Base-by-base conservation (phyloP, 2,113 vertebrate species). In the Phoenicopterus ruber region DNA sequence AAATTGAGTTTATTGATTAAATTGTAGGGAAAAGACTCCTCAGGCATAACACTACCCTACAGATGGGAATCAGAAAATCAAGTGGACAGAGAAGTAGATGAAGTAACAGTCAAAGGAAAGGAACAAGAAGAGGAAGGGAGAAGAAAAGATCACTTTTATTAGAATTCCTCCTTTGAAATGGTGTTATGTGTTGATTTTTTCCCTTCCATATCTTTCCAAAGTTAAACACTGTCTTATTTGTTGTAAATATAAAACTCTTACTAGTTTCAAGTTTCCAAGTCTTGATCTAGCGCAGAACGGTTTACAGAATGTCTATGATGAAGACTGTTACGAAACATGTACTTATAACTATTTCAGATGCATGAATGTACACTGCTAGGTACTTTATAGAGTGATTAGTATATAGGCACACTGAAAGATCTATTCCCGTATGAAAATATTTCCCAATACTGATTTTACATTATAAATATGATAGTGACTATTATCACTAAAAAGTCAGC, bases 271-370 rank as follows among this genome's bases (percentile, higher is more conserved):
- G 20, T 77, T 94, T 91, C 77, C 42, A 79, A 50, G 42, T 55
- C 59, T 79, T 50, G 44, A 80, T 71, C 58, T 78, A 85, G 58
- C 34, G 74, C 38, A 47, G 29, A 83, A 74, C 25, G 91, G 42
- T 32, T 86, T 71, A 63, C 44, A 88, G 70, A 87, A 91, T 19
- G 17, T 29, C 52, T 65, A n/a, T n/a, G 40, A 61, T 34, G 38
- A 87, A 58, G 31, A 47, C 36, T 77, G 7, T 40, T 54, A 67
- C 0, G 0, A 73, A 94, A 58, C 29, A 70, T 0, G 0, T 16
- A 31, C 50, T 61, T 36, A 22, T 21, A 83, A 70, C 40, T 57
- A 11, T 7, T 66, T 86, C 63, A 83, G 36, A 44, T 28, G 10
- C 26, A 32, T 11, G 17, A 61, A 52, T 1, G 2, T 17, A 34